These are phyloP conservation scores for Acipenser oxyrinchus DNA, from an alignment of 2,797 vertebrate genomes.

Conservation along the genomic window DNA sequence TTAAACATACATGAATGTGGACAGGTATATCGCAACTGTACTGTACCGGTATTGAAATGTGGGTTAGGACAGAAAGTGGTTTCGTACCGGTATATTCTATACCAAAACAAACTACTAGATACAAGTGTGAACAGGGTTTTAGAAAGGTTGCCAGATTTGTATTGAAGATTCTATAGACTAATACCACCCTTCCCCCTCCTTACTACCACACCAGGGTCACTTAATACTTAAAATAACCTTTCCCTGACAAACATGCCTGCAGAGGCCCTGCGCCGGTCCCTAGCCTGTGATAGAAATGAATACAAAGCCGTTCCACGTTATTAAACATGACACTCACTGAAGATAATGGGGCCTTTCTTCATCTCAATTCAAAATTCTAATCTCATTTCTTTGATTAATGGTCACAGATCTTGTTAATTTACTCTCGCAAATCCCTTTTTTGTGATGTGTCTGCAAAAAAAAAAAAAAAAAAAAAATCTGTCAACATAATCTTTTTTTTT, in stretches of 20 bases:
- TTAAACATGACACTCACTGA: constrained; percentile 74
- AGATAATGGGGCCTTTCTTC: constrained; percentile 77
- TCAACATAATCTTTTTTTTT: constrained; percentile 47
- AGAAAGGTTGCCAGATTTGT: background rate
- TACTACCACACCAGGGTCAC: constrained; percentile 24
- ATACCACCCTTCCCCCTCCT: constrained; percentile 4
- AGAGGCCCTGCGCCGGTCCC: constrained; percentile 27
- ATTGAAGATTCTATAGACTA: background rate
- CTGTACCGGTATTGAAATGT: too few species aligned
- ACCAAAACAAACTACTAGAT: too few species aligned
- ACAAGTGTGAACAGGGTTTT: background rate
- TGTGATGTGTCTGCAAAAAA: constrained; percentile 34
- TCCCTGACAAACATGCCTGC: constrained; percentile 20
- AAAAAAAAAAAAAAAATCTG: constrained; percentile 35
- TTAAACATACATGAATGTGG: too few species aligned
- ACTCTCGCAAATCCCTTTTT: constrained; percentile 53
- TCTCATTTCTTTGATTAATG: constrained; percentile 79
- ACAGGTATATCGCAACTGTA: too few species aligned
- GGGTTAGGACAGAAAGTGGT: too few species aligned
- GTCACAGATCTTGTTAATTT: constrained; percentile 64
- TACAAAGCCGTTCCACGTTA: constrained; percentile 64
- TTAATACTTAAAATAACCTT: constrained; percentile 25
- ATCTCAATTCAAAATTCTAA: constrained; percentile 77
- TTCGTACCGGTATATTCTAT: too few species aligned
- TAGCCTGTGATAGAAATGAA: constrained; percentile 54